Evolutionary conservation across 1,140 invertebrate genomes (phyloP), one percentile per base, ranked within the genome.

Genomic region (Patella vulgata): DNA sequence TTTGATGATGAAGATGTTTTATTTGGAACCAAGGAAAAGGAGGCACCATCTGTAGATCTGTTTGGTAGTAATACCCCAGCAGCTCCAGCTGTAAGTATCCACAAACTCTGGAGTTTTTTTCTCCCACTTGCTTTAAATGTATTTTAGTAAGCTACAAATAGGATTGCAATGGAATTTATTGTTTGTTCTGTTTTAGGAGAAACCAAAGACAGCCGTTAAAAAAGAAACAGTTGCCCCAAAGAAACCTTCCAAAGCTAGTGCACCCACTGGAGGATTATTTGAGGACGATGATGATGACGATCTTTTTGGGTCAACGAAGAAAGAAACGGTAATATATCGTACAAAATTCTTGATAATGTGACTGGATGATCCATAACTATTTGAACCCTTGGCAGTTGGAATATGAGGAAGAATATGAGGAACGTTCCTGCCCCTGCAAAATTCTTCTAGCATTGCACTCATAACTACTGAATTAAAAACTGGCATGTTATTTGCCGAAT

Each of bases 1-100:
- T 73, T 73, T 69, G 69, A 66, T n/a, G 73, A 77, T 58, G 73
- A 70, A 23, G 70, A 70, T 44, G 62, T 66, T 54, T 40, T 80
- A 61, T 78, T 78, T 70, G 59, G 50, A 1, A 69, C 50, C 21
- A 59, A 65, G 11, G 46, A 70, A n/a, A 71, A 68, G 23, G 63
- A 74, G 23, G 58, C 63, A 14, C 67, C 68, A 1, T 40, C 59
- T 30, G 67, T 69, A n/a, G 68, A 75, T 50, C 59, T 75, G 2
- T 75, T 75, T 65, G 66, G 61, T 30, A 59, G 59, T 30, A 30
- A 61, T 17, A 60, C 61, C 27, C 50, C 59, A 44, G 19, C 30
- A 21, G 36, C 31, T 12, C 21, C 33, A 27, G 47, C 28, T 1
- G 53, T 56, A n/a, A 56, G 51, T 48, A n/a, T 9, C 33, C 12